Evolutionary conservation across 2,113 vertebrate genomes (phyloP).

Genomic region (Verasper variegatus): DNA sequence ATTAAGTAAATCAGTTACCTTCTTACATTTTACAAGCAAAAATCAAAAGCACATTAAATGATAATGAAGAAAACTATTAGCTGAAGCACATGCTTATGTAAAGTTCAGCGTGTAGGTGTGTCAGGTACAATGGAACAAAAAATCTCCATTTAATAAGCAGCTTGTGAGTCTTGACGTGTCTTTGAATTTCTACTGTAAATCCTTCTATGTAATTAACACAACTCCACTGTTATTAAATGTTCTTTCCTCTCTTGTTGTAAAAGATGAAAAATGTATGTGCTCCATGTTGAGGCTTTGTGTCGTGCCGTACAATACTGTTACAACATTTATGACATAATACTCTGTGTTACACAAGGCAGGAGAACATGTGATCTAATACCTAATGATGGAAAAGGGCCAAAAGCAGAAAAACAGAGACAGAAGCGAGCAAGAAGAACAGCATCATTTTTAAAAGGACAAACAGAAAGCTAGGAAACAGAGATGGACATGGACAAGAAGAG

Average conservation of each 20-base stretch:
- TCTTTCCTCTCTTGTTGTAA: background rate
- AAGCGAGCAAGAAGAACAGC: background rate
- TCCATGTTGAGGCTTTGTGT: background rate
- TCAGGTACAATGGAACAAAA: background rate
- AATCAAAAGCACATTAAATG: background rate
- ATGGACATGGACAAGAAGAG: background rate
- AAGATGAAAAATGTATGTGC: background rate
- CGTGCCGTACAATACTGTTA: background rate
- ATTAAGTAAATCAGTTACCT: background rate
- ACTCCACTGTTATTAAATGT: background rate
- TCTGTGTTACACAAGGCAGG: background rate
- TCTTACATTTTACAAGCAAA: background rate
- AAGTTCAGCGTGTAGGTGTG: background rate
- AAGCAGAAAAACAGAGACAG: background rate
- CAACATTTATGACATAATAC: no score
- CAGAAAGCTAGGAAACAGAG: background rate
- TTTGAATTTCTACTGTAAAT: background rate
- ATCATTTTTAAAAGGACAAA: background rate
- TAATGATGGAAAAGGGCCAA: background rate
- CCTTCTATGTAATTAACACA: background rate
- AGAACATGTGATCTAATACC: background rate
- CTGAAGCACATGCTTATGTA: background rate
- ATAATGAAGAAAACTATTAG: background rate
- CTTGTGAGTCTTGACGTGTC: background rate
- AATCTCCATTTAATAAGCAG: background rate